Percentiles rank a stretch among this genome's conserved stretches.
Evolutionary conservation across 2,888 invertebrate genomes (phyloP).

Genomic region (Ametastegia equiseti): DNA sequence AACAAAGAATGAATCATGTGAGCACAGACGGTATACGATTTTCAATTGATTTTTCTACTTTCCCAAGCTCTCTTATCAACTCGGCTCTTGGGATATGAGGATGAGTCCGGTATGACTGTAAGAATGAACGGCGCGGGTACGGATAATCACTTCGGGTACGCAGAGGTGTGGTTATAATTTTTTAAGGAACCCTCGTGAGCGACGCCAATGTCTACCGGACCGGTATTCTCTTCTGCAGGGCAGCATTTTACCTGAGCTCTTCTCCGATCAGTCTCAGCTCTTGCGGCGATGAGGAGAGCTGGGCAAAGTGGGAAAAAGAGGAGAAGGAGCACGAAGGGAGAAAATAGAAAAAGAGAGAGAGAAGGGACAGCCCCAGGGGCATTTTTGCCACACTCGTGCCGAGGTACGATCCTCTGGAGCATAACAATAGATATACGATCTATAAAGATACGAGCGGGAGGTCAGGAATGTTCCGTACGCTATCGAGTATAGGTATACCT

Average conservation of each 20-base stretch:
- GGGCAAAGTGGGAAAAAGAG: not conserved
- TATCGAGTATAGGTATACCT: too few relatives aligned
- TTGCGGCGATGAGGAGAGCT: conserved; percentile 15
- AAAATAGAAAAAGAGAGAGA: not conserved
- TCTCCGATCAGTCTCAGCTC: conserved; percentile 30
- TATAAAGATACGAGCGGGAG: conserved; percentile 27
- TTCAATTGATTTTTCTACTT: too few relatives aligned
- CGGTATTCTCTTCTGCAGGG: conserved; percentile 65
- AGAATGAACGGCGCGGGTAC: not conserved
- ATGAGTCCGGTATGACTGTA: not conserved
- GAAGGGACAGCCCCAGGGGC: conserved; percentile 60
- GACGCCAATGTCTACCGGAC: conserved; percentile 64
- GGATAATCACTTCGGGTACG: not conserved
- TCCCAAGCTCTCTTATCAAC: too few relatives aligned
- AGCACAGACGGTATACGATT: too few relatives aligned
- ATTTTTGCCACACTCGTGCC: conserved; percentile 65
- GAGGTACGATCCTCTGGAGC: conserved; percentile 53
- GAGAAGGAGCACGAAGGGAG: not conserved
- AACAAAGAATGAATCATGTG: too few relatives aligned
- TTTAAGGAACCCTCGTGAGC: conserved; percentile 54
- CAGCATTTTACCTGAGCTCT: conserved; percentile 62
- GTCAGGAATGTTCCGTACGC: conserved; percentile 13
- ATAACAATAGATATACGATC: conserved; percentile 39
- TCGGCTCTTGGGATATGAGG: too few relatives aligned
- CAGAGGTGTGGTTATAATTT: conserved; percentile 10